Conservation (phyloP, 1,140 invertebrate genomes). For the Bombus balteatus region DNA sequence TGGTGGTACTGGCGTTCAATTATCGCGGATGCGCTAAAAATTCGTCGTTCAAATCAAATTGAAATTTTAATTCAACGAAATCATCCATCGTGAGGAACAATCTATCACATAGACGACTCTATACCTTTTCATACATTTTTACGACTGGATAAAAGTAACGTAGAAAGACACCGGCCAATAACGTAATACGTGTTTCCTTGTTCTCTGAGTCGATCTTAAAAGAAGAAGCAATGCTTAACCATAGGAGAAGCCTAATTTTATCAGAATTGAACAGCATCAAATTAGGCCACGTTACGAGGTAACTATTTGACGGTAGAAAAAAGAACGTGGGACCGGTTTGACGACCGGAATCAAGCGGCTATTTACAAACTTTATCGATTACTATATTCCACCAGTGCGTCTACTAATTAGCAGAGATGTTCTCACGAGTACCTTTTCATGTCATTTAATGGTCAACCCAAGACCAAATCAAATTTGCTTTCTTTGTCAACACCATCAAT, state of each 20-base stretch:
- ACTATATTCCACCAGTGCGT: conserved; percentile 20
- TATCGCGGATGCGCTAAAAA: neutral
- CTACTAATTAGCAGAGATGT: conserved; percentile 57
- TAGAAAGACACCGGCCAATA: too few species aligned
- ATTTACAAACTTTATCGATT: conserved; percentile 28
- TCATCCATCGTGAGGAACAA: too few species aligned
- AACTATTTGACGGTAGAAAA: conserved; percentile 22
- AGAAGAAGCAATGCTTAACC: neutral
- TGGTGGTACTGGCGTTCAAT: too few species aligned
- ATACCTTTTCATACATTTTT: neutral
- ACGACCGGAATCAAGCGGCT: conserved; percentile 23
- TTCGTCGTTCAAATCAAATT: neutral
- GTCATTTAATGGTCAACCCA: neutral
- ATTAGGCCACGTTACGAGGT: neutral
- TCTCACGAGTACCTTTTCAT: neutral
- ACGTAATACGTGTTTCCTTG: neutral
- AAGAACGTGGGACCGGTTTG: neutral
- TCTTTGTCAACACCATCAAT: conserved; percentile 6
- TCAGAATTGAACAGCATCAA: neutral
- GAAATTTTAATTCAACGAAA: too few species aligned
- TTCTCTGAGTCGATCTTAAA: neutral
- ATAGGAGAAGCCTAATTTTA: neutral
- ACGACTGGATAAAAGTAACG: neutral
- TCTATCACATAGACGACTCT: too few species aligned
- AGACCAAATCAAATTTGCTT: conserved; percentile 12